Evolutionary conservation across 2,113 vertebrate species (phyloP).

Genomic region (Bos javanicus): DNA sequence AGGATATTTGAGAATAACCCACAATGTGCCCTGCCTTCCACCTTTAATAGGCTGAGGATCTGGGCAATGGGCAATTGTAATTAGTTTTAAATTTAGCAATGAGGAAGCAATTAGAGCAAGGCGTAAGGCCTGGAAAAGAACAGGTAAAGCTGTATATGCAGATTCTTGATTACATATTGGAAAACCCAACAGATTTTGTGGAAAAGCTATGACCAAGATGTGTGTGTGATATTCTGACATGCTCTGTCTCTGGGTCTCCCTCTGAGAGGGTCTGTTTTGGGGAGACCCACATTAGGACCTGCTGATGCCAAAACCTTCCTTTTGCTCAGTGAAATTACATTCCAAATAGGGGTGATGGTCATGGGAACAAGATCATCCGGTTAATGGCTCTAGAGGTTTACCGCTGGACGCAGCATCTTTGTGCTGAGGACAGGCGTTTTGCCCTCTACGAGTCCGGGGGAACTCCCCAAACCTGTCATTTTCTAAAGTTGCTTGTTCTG

Average conservation of each 20-base stretch:
- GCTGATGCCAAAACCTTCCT: not conserved
- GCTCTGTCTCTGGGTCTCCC: not conserved
- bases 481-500: not conserved
- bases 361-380: not conserved
- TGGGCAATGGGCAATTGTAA: no score
- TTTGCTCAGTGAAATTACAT: not conserved
- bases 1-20: not conserved
- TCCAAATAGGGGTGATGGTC: rapidly evolving
- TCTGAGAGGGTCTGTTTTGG: no score
- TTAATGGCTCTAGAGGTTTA: not conserved
- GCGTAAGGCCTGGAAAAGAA: not conserved
- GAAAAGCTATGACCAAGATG: not conserved
- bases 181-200: not conserved
- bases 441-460: not conserved
- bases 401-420: rapidly evolving
- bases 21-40: not conserved
- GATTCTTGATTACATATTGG: not conserved
- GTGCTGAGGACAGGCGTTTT: rapidly evolving
- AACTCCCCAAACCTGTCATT: no score
- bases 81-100: not conserved
- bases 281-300: no score
- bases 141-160: not conserved
- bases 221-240: not conserved
- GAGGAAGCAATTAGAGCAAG: not conserved
- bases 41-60: not conserved